Evolutionary conservation across 2,797 vertebrate genomes (phyloP).

Genomic region (Tragopan temminckii): DNA sequence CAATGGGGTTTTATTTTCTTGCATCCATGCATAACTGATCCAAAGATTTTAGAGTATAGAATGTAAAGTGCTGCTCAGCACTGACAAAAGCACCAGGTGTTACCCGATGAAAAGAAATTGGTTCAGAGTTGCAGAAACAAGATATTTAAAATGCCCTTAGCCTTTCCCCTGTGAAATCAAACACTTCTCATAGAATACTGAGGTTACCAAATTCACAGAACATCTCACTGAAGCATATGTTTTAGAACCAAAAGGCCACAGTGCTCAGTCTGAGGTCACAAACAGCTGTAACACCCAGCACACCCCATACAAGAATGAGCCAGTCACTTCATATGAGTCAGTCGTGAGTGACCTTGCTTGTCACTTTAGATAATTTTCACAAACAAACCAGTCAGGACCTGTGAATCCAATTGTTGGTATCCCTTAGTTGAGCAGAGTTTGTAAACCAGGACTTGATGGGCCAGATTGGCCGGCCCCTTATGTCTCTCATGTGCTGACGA

Average conservation of each 20-base stretch:
- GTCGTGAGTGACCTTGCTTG: background rate
- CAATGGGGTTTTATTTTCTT: background rate
- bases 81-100: background rate
- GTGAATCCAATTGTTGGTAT: background rate
- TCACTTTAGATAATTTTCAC: conserved; percentile 16
- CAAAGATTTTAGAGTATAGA: background rate
- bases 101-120: background rate
- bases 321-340: background rate
- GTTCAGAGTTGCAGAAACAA: background rate
- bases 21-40: fast-evolving
- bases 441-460: background rate
- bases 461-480: background rate
- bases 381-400: background rate
- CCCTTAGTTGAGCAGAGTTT: background rate
- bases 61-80: background rate
- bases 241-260: background rate
- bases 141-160: background rate
- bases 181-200: background rate
- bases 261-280: background rate
- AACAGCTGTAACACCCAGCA: background rate
- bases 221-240: background rate
- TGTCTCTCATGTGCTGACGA: background rate
- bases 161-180: background rate
- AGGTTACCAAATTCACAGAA: background rate
- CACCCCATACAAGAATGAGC: background rate